A percentile compares a stretch with the other conserved stretches of the same genome.
These are phyloP conservation scores for Acanthosepion pharaonis DNA, from an alignment of 2,888 invertebrate species.

Conservation along the genomic window DNA sequence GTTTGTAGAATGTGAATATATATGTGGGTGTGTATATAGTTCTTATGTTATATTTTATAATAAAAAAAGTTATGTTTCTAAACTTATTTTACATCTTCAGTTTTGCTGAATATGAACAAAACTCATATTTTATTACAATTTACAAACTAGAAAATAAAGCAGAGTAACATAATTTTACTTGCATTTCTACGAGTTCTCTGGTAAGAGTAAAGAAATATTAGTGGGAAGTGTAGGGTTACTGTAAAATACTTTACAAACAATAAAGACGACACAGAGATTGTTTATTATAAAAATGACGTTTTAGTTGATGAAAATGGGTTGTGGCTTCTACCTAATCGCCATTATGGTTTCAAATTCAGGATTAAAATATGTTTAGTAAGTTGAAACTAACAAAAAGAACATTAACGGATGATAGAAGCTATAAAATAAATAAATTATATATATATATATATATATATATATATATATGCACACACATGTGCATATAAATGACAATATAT, in stretches of 20 bases:
- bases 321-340: background rate
- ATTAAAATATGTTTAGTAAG: background rate
- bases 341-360: background rate
- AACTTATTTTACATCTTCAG: too few relatives aligned
- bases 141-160: background rate
- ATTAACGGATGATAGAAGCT: background rate
- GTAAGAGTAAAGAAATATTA: background rate
- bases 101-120: too few relatives aligned
- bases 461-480: background rate
- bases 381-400: background rate
- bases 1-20: too few relatives aligned
- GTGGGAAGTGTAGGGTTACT: background rate
- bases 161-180: too few relatives aligned
- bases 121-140: too few relatives aligned
- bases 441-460: background rate
- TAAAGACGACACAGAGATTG: background rate
- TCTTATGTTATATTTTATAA: too few relatives aligned
- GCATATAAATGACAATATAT: background rate
- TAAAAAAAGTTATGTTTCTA: too few relatives aligned
- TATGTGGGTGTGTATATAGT: too few relatives aligned
- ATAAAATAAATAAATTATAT: background rate
- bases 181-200: background rate
- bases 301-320: background rate
- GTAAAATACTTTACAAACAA: background rate
- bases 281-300: background rate